Evolutionary conservation across 2,888 invertebrate species (phyloP).

Genomic region (Trichopria drosophilae): DNA sequence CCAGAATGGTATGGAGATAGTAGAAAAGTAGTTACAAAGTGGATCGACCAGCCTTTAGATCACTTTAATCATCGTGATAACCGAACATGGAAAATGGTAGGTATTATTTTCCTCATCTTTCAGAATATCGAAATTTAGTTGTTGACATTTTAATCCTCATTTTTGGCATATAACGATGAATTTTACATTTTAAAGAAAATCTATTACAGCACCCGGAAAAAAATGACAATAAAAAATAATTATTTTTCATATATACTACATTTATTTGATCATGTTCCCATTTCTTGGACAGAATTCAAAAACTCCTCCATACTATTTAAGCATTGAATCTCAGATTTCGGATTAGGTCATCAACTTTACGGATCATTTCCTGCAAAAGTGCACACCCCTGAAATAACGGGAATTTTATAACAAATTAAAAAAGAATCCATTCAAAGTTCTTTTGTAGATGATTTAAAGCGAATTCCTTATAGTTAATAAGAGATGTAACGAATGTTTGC

Average conservation of each 20-base stretch:
- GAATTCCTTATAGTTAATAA: too few species aligned
- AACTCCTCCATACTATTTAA: too few species aligned
- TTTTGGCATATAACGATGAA: background rate
- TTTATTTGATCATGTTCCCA: too few species aligned
- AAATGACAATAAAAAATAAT: background rate
- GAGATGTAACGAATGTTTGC: too few species aligned
- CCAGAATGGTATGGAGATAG: conserved; percentile 37
- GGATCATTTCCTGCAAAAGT: too few species aligned
- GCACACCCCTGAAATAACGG: too few species aligned
- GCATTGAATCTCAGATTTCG: too few species aligned
- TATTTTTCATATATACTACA: conserved; percentile 17
- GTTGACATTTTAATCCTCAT: conserved; percentile 28
- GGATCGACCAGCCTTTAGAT: conserved; percentile 63
- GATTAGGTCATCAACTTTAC: too few species aligned
- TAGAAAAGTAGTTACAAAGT: conserved; percentile 55
- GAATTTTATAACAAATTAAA: too few species aligned
- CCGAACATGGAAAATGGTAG: conserved; percentile 64
- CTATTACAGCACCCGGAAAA: background rate
- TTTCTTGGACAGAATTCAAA: too few species aligned
- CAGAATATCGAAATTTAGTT: conserved; percentile 62
- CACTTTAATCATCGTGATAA: conserved; percentile 63
- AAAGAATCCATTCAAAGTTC: too few species aligned
- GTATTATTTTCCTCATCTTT: conserved; percentile 18
- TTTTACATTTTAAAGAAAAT: conserved; percentile 17
- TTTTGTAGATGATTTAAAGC: too few species aligned